Evolutionary conservation across 1,140 invertebrate genomes (phyloP), one percentile per base, ranked within the genome.

Genomic region (Episyrphus balteatus): DNA sequence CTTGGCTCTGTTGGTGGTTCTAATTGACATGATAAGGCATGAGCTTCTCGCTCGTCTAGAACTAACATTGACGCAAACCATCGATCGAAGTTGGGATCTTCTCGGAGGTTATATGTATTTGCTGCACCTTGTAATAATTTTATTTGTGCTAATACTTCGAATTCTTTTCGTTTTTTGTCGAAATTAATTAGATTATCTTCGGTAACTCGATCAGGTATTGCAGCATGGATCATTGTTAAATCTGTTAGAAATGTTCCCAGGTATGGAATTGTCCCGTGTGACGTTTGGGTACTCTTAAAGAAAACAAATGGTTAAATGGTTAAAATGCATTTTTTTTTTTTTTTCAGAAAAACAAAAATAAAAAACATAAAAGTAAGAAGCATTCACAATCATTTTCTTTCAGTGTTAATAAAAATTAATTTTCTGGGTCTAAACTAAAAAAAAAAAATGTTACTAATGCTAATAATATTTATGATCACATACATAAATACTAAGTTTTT

Each of bases 141-240:
- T 40, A 99, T 94, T 70, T 89, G 94, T 1, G 96, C 96, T 30
- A 99, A 73, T 37, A 99, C 90, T 73, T 99, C 96, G 70, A 99
- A 99, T 72, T 99, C 96, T 73, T 98, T 98, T 50, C 94, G 72
- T 50, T 89, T 80, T 70, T 99, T 99, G 66, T 99, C 95, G 69
- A 99, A 98, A 70, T 99, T 99, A 33, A 99, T 96, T 2, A 99
- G 73, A 50, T 86, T 85, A 42, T 90, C 82, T 9, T 78, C 74
- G 12, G 59, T 64, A 47, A 91, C 78, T 19, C 78, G 82, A 62
- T 98, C 94, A 0, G 89, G 87, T 57, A 94, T 91, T 14, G 94
- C 95, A 14, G 93, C 92, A 70, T 99, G 94, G 59, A 99, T 94
- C 92, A 98, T 98, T 3, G 92, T 98, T 31, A 99, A 75, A 69